Base-by-base conservation (phyloP, 2,113 vertebrate genomes). In the Anguilla japonica region DNA sequence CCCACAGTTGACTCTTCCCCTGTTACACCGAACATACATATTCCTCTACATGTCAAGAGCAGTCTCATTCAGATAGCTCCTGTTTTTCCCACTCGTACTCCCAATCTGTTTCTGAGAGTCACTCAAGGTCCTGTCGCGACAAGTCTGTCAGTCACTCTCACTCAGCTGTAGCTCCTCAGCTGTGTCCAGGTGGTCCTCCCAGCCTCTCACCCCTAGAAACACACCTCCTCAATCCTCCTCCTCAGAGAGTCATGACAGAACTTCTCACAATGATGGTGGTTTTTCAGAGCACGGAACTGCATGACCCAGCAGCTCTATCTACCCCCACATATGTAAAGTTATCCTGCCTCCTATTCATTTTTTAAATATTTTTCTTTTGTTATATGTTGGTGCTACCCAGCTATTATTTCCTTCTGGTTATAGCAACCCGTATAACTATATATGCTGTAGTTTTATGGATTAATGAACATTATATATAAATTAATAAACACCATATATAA, bases 211-310 rank as follows among this genome's bases (percentile, higher is more conserved):
- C 4, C 95, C 94, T 41, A 97, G 97, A 39, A 95, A 94, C 1
- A 96, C 96, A 40, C 96, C 96, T 5, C 97, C 97, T 5, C 91
- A 96, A 5, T 97, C 97, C 0, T 92, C 95, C 56, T 98, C 97
- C 82, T 95, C 96, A 84, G 97, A 98, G 93, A 98, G 97, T 94
- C 96, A 97, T 92, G 97, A 97, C 93, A 99, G 96, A 29, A 34
- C 8, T 34, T 39, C 14, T 34, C 34, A 79, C 34, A 29, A 34
- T 79, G 26, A 22, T 34, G 34, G 75, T 34, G 34, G 34, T 34
- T 34, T 29, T 75, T 3, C 20, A 29, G 26, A 75, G 67, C 67
- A n/a, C 22, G 39, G n/a, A 29, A 79, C 75, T 39, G 13, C 75
- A 39, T 39, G 1, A 18, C 34, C 34, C 34, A 78, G 71, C 71